Percentiles rank a stretch among this genome's conserved stretches.
phyloP scores from a whole-genome alignment of 2,888 invertebrate genomes.

The Lagria hirta region DNA sequence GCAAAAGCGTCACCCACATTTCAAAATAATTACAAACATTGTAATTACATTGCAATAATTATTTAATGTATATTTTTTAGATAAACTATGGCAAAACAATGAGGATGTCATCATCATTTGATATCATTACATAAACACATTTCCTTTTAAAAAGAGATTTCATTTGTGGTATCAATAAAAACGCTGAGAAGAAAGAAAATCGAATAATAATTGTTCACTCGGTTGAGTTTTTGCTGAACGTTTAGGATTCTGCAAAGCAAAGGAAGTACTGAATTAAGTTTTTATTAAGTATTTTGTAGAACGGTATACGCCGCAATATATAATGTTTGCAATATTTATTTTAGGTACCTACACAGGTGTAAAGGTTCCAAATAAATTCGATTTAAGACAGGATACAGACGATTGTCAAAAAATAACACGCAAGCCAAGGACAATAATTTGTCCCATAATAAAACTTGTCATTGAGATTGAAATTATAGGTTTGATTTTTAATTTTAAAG shows the following conservation, averaged over 20 bases:
- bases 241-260: no score
- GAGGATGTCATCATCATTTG: no score
- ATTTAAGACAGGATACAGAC: slow-evolving; percentile 25
- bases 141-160: slow-evolving; percentile 7
- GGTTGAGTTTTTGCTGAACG: slow-evolving; percentile 4
- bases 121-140: no score
- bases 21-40: no score
- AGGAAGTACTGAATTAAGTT: slow-evolving; percentile 6
- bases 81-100: no score
- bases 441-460: slow-evolving; percentile 22
- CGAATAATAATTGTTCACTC: slow-evolving; percentile 5
- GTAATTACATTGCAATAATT: no score
- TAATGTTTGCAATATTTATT: no score
- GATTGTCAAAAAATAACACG: slow-evolving; percentile 27
- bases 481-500: slow-evolving; percentile 24
- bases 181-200: background rate
- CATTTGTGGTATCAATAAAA: slow-evolving; percentile 4
- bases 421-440: slow-evolving; percentile 24
- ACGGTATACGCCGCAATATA: no score
- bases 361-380: slow-evolving; percentile 17
- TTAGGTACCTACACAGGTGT: slow-evolving; percentile 17
- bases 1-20: no score
- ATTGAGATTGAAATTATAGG: slow-evolving; percentile 25
- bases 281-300: no score
- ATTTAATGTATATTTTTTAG: no score